Percentiles rank a stretch among this genome's conserved stretches.
Evolutionary conservation across 2,888 invertebrate genomes (phyloP).

Genomic region (Tiliacea aurago): DNA sequence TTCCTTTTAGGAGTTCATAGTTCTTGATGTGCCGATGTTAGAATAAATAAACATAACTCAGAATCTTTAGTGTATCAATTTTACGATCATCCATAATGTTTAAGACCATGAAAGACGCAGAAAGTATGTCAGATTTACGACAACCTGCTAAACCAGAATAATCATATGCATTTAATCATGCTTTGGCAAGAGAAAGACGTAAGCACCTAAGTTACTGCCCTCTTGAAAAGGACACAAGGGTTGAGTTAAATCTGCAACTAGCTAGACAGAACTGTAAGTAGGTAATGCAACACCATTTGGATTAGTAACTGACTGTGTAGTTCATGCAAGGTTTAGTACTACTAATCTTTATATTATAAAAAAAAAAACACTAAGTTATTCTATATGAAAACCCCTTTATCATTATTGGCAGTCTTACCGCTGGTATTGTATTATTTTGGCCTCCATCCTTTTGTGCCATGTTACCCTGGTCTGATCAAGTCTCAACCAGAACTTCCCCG

Average conservation of each 20-base stretch:
- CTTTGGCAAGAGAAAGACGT: no score
- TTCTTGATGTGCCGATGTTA: neutral
- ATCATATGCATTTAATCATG: neutral
- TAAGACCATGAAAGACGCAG: neutral
- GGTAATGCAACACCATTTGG: no score
- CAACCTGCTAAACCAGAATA: neutral
- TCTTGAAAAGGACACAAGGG: neutral
- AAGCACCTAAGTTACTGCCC: neutral
- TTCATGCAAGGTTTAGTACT: neutral
- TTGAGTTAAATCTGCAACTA: no score
- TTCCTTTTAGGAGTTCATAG: neutral
- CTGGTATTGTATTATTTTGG: neutral
- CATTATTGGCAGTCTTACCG: neutral
- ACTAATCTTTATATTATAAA: neutral
- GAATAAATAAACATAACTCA: neutral
- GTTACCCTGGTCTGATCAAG: no score
- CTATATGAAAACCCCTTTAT: neutral
- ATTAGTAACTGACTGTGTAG: no score
- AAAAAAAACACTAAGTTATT: neutral
- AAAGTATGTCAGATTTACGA: neutral
- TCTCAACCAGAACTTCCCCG: neutral
- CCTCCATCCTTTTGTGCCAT: neutral
- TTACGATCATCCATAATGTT: slow-evolving; percentile 8
- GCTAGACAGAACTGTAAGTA: neutral
- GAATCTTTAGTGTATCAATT: slow-evolving; percentile 3